A percentile compares a stretch with the other conserved stretches of the same genome.
These are phyloP conservation scores for Bombus polaris DNA, from an alignment of 1,140 invertebrate species.

Conservation along the genomic window DNA sequence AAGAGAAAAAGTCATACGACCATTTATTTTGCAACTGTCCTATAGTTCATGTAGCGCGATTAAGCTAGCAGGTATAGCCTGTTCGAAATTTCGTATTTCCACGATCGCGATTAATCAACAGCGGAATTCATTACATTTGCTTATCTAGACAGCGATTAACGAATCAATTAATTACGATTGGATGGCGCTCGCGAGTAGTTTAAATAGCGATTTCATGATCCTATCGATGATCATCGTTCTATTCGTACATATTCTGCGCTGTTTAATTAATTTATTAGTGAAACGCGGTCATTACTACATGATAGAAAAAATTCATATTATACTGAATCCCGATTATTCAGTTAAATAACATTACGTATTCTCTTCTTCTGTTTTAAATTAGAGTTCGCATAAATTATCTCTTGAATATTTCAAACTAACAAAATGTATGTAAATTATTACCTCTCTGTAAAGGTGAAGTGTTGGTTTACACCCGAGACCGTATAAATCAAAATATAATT, in stretches of 20 bases:
- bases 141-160: constrained; percentile 3
- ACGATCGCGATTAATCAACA: no score
- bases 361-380: background rate
- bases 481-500: background rate
- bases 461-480: background rate
- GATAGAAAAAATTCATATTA: background rate
- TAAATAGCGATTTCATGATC: background rate
- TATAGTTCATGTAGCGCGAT: background rate
- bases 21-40: background rate
- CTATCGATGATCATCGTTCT: background rate
- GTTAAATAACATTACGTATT: background rate
- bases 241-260: background rate
- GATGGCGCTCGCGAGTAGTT: background rate
- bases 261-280: background rate
- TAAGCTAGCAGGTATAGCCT: no score
- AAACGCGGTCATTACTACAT: background rate
- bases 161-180: constrained; percentile 1
- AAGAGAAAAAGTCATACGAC: no score
- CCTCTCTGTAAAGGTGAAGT: background rate
- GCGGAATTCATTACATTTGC: background rate
- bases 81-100: no score
- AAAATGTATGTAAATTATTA: background rate
- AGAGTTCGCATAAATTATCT: background rate
- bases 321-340: background rate
- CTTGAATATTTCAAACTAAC: background rate